Conservation (phyloP, 2,888 invertebrate genomes). For the Pantelozetes paolii region DNA sequence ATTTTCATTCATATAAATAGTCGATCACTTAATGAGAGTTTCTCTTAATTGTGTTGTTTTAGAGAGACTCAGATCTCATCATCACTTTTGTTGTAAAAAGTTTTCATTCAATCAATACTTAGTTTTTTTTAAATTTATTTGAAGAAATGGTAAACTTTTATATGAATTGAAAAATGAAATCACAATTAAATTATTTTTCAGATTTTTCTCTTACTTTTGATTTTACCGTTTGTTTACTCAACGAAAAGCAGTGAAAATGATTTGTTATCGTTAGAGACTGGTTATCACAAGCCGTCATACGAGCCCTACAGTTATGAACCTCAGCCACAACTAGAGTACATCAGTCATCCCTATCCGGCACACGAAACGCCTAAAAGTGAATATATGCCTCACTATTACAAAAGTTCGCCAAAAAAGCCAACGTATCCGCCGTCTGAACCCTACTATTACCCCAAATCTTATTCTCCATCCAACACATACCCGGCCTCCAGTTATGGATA, state of each 20-base stretch:
- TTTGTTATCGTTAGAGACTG: constrained; percentile 17
- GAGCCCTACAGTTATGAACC: constrained; percentile 8
- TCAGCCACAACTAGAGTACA: constrained; percentile 5
- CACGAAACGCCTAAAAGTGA: constrained; percentile 26
- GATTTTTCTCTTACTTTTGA: neutral
- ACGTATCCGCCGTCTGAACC: constrained; percentile 18
- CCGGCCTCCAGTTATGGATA: constrained; percentile 10
- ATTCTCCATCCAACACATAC: neutral
- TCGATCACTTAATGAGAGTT: neutral
- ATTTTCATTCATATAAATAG: constrained; percentile 4
- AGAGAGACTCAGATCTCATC: neutral
- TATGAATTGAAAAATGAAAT: neutral
- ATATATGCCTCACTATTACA: neutral
- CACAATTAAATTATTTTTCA: neutral
- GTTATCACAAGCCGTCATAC: constrained; percentile 1
- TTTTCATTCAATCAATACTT: neutral
- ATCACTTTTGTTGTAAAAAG: neutral
- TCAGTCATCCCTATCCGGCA: neutral
- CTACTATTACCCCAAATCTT: neutral
- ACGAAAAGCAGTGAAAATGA: constrained; percentile 15
- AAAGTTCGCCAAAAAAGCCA: neutral
- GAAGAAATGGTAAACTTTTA: neutral
- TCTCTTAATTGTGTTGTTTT: neutral
- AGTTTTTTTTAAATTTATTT: neutral
- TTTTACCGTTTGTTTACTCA: neutral